A percentile compares a stretch with the other conserved stretches of the same genome.
Conservation (phyloP, 1,140 invertebrate genomes). For the Halotydeus destructor region DNA sequence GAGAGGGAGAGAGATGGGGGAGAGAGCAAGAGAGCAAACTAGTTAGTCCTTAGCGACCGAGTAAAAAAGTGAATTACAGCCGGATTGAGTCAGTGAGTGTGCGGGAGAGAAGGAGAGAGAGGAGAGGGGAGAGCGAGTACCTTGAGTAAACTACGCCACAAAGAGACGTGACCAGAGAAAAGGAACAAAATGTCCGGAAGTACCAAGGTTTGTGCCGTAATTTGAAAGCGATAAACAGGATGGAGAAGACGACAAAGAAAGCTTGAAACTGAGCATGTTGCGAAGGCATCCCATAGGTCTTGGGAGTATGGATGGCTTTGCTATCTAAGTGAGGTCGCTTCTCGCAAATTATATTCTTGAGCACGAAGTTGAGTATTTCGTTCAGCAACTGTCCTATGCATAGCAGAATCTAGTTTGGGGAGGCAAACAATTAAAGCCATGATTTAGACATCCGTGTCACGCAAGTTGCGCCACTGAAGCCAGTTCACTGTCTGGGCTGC, state of each 20-base stretch:
- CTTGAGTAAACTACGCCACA: constrained; percentile 4
- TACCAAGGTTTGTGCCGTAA: background rate
- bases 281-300: constrained; percentile 9
- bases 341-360: constrained; percentile 1
- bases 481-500: background rate
- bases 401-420: constrained; percentile 4
- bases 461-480: background rate
- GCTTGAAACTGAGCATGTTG: constrained; percentile 8
- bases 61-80: too few species aligned
- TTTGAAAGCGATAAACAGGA: background rate
- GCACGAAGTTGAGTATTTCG: constrained; percentile 6
- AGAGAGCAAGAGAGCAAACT: too few species aligned
- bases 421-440: background rate
- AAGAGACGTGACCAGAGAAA: background rate
- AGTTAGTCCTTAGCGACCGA: too few species aligned
- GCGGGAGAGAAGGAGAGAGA: background rate
- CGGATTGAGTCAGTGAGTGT: background rate
- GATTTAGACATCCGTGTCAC: background rate
- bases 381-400: constrained; percentile 7
- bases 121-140: background rate
- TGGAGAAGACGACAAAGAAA: constrained; percentile 7
- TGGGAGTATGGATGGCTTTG: background rate
- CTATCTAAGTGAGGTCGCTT: background rate
- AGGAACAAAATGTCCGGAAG: background rate
- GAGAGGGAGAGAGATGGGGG: too few species aligned